Percentiles rank a stretch among this genome's conserved stretches.
These are phyloP conservation scores for Neopelma chrysocephalum DNA, from an alignment of 2,797 vertebrate species.

Conservation along the genomic window DNA sequence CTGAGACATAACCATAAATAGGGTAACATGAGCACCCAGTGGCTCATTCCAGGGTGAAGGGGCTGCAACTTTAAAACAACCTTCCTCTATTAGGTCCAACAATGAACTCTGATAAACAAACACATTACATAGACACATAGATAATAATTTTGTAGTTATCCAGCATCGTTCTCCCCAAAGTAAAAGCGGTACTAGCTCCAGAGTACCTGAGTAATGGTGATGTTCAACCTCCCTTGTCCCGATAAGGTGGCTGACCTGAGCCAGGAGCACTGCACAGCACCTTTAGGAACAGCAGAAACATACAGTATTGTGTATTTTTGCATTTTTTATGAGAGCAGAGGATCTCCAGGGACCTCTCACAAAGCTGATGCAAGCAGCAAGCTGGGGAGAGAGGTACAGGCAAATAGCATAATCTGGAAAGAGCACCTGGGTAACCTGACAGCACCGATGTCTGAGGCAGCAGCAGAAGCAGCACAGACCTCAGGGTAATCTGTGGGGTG, in stretches of 20 bases:
- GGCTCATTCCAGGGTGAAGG: background rate
- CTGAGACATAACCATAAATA: background rate
- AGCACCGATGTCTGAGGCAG: rapidly evolving
- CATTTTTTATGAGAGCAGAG: background rate
- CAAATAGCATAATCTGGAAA: background rate
- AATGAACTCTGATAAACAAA: background rate
- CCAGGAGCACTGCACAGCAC: background rate
- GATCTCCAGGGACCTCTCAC: background rate
- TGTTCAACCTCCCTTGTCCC: background rate
- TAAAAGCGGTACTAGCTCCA: background rate
- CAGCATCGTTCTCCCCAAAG: background rate
- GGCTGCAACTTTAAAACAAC: background rate
- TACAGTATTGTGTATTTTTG: background rate
- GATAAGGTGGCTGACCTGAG: background rate
- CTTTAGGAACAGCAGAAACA: background rate
- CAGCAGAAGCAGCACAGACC: background rate
- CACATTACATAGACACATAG: background rate
- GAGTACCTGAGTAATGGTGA: too few species aligned
- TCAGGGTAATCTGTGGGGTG: rapidly evolving
- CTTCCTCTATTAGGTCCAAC: background rate
- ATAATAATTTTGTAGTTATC: background rate
- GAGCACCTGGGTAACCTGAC: background rate
- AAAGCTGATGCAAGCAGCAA: background rate
- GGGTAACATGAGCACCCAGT: background rate
- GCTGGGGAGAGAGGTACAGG: background rate